Evolutionary conservation across 1,140 invertebrate genomes (phyloP), one percentile per base, ranked within the genome.

Genomic region (Drosophila lacertosa): DNA sequence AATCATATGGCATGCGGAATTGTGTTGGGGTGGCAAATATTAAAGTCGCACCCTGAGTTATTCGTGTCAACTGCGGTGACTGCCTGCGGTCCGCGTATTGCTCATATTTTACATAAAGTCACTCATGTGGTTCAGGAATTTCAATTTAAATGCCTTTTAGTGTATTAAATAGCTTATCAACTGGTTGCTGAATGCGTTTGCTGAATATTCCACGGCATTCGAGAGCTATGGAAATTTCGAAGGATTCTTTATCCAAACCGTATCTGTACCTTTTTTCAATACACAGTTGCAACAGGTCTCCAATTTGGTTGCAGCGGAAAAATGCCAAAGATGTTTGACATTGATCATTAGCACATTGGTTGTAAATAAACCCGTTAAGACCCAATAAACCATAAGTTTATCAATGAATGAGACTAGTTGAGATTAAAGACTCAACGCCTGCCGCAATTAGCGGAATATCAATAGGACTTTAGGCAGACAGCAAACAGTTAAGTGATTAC

Each of bases 11-110:
- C 54, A 40, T 42, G 11, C 11, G 15, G 11, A 13, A 24, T 18
- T 55, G 37, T 58, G 26, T 22, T 64, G 35, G 48, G 37, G 35
- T 45, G 53, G 51, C 60, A 65, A 65, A 57, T 70, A 65, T 70
- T 64, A 39, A 37, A 26, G 32, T 37, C 51, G 29, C 35, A 20
- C 29, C 22, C 32, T 18, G 15, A 64, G 59, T 37, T 64, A 65
- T 58, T 42, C 67, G 50, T 50, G 42, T 40, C 44, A 65, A 57
- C 50, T 26, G 20, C 54, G 29, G 20, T 45, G 37, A 26, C 35
- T 32, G 40, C 33, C 29, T 62, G 58, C 9, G 48, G 35, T 4
- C 35, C 7, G 24, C 0, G 3, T 9, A 33, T 26, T 39, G 7
- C 26, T 13, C 22, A 20, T 24, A 47, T 47, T 54, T 16, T 10